Evolutionary conservation across 2,797 vertebrate species (phyloP).

Genomic region (Labroides dimidiatus): DNA sequence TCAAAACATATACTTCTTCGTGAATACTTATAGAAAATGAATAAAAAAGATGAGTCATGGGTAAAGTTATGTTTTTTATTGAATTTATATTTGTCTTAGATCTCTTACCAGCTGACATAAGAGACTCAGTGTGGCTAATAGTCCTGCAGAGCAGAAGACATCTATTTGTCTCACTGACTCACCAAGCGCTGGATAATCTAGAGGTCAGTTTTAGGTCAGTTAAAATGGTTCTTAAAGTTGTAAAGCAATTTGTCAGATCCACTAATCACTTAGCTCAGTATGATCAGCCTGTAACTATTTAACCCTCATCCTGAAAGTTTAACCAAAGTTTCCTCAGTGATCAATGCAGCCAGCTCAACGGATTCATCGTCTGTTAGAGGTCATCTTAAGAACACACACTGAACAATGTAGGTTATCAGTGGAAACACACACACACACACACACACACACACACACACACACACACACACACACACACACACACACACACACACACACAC

Average conservation of each 20-base stretch:
- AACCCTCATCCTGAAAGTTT: conserved; percentile 24
- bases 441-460: background rate
- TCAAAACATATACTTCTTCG: too few relatives aligned
- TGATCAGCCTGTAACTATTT: conserved; percentile 16
- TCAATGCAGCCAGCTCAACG: background rate
- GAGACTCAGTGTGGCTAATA: too few relatives aligned
- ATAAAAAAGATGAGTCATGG: too few relatives aligned
- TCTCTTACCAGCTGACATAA: too few relatives aligned
- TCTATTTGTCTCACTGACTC: background rate
- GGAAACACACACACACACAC: conserved; percentile 5
- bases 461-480: conserved; percentile 19
- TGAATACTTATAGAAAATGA: too few relatives aligned
- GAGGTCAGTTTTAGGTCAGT: conserved; percentile 13
- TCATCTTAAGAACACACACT: conserved; percentile 50
- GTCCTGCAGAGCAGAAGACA: too few relatives aligned
- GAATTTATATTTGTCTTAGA: too few relatives aligned
- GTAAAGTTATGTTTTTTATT: too few relatives aligned
- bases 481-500: conserved; percentile 10
- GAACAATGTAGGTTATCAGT: conserved; percentile 60
- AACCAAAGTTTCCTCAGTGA: conserved; percentile 7
- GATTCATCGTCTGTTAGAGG: conserved; percentile 41
- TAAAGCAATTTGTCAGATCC: background rate
- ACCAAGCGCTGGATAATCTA: background rate
- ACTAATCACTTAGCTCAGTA: background rate
- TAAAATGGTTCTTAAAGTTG: conserved; percentile 7